phyloP scores from a whole-genome alignment of 2,113 vertebrate genomes.

The Neomonachus schauinslandi region DNA sequence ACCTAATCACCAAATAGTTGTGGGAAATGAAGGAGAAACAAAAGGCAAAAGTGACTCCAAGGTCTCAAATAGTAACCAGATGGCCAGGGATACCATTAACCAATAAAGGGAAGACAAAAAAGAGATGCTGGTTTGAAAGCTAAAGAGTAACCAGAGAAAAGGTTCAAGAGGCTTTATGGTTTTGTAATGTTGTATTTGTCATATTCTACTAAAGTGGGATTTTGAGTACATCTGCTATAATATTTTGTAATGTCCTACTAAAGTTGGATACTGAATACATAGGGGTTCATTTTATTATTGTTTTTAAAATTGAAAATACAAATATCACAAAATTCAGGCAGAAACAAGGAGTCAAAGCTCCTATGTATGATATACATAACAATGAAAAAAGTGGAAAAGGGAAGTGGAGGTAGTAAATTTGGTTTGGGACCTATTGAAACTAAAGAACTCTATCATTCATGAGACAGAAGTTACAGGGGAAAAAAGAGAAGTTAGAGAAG shows the following conservation, averaged over 20 bases:
- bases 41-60: not conserved
- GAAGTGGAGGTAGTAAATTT: not conserved
- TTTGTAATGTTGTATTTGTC: not conserved
- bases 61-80: slow-evolving; percentile 10
- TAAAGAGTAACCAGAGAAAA: slow-evolving; percentile 21
- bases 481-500: not conserved
- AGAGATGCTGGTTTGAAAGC: not conserved
- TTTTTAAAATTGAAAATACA: not conserved
- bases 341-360: slow-evolving; percentile 3
- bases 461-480: not conserved
- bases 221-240: not conserved
- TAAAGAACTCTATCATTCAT: not conserved
- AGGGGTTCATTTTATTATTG: not conserved
- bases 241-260: not conserved
- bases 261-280: not conserved
- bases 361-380: not conserved
- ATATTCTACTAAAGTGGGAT: not conserved
- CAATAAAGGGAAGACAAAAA: slow-evolving; percentile 13
- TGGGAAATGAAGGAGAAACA: not conserved
- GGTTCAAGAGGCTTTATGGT: not conserved
- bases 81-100: not conserved
- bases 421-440: not conserved
- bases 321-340: not conserved
- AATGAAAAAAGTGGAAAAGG: not conserved
- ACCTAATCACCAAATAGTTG: not conserved